Base-by-base conservation (phyloP, 2,888 invertebrate genomes). In the Nysson spinosus region DNA sequence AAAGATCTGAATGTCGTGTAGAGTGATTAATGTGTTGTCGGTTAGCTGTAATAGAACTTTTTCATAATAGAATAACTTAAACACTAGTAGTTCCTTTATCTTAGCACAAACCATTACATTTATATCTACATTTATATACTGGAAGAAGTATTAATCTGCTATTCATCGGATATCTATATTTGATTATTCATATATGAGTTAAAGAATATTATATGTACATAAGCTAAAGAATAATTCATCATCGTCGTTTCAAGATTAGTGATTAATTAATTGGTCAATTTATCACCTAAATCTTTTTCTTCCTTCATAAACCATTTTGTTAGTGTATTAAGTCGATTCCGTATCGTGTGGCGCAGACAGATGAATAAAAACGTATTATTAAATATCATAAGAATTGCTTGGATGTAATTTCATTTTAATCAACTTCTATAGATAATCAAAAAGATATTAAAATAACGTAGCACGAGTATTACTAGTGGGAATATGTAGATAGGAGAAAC, bases 171-270 rank as follows among this genome's bases (percentile, higher is more conserved):
- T 56, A 52, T 49, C 26, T 34, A 6, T 28, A 17, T 19, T 30
- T 54, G 47, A 69, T 72, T 61, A 51, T 73, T 61, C 56, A 30
- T 46, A 47, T 37, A 37, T 43, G 43, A 35, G 42, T 62, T 50
- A 14, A 34, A 40, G n/a, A n/a, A n/a, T n/a, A n/a, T n/a, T n/a
- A n/a, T n/a, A n/a, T n/a, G n/a, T n/a, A n/a, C n/a, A n/a, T n/a
- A n/a, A n/a, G n/a, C n/a, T n/a, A n/a, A n/a, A 44, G 37, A 22
- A 22, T 64, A 56, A 72, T 50, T 68, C 64, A 56, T 44, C 30
- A 26, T 24, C 30, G 50, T 35, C 51, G 26, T 11, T 26, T 16
- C 5, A 17, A 34, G 26, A 57, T 40, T 42, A 7, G 7, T 7
- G 17, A 17, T n/a, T 19, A 17, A 32, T 63, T n/a, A n/a, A n/a